Evolutionary conservation across 92 coral and sea anemone genomes (phyloP), one percentile per base, ranked within the genome.

Genomic region (Heliopora coerulea): DNA sequence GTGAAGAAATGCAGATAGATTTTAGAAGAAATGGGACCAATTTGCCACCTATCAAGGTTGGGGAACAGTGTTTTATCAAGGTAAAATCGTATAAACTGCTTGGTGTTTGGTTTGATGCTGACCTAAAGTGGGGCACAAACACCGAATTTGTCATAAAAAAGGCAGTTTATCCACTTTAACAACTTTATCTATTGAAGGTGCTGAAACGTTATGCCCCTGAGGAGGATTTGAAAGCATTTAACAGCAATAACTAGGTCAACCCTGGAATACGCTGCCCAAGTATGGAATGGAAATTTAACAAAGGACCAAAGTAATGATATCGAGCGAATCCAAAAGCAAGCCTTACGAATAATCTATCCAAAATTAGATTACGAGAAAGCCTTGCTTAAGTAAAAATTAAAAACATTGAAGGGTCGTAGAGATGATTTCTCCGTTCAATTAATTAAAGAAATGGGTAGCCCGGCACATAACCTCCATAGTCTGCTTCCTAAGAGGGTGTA

Each of bases 261-360:
- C 28, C 54, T 64, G 18, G 72, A 64, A 41, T 19, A 64, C 26
- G 72, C 50, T 17, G 72, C 52, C 29, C 72, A 64, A 17, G 72
- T 64, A 44, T 64, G 72, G 72, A 37, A 40, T 64, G 72, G 72
- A 19, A 25, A 25, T 27, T 44, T 64, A 44, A 64, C 72, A 8
- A 37, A 20, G 26, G 72, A 64, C 11, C 72, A 66, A 44, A 23
- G 73, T n/a, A 25, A 46, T 23, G 29, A 44, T 23, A 66, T 41
- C 39, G 73, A 66, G 33, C 41, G 57, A 66, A 66, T 37, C 23
- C 73, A 41, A 29, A 66, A 66, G 44, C 32, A 35, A 5, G 73
- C 57, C 19, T 49, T 66, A 24, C 41, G 42, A 42, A 68, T 49
- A 23, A 49, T 68, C 33, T 68, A 9, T 34, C 59, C 74, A 24